Conservation (phyloP, 2,797 vertebrate genomes). For the Chelidonichthys spinosus region DNA sequence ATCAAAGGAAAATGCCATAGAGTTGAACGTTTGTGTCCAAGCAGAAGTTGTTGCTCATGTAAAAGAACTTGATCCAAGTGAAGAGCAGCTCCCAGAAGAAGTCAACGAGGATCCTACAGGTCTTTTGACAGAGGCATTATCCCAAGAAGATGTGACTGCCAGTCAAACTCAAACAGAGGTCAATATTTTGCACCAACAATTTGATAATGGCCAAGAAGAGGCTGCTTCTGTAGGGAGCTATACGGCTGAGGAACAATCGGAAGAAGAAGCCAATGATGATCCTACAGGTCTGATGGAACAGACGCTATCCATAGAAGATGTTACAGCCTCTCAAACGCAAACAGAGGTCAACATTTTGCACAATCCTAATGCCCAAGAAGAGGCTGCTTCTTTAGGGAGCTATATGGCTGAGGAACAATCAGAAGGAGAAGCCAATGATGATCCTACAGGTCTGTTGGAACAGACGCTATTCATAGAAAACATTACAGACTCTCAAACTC, state of each 20-base stretch:
- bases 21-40: constrained; percentile 18
- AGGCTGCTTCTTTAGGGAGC: too few species aligned
- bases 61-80: constrained; percentile 15
- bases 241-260: constrained; percentile 14
- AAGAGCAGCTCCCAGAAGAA: constrained; percentile 31
- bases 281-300: constrained; percentile 7
- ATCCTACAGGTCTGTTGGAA: too few species aligned
- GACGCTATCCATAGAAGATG: constrained; percentile 9
- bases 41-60: constrained; percentile 27
- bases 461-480: constrained; percentile 8
- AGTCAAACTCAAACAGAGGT: constrained; percentile 14
- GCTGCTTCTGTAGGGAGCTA: too few species aligned
- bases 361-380: too few species aligned
- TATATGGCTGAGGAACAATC: too few species aligned
- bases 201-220: constrained; percentile 16
- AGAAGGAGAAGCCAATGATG: too few species aligned
- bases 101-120: constrained; percentile 4
- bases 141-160: constrained; percentile 17
- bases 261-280: constrained; percentile 21
- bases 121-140: constrained; percentile 7
- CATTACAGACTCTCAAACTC: constrained; percentile 18
- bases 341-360: constrained; percentile 21
- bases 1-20: constrained; percentile 17
- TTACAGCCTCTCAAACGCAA: constrained; percentile 24
- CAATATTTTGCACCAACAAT: constrained; percentile 8